These are phyloP conservation scores for Lasioglossum baleicum DNA, from an alignment of 1,140 invertebrate genomes.

Conservation along the genomic window DNA sequence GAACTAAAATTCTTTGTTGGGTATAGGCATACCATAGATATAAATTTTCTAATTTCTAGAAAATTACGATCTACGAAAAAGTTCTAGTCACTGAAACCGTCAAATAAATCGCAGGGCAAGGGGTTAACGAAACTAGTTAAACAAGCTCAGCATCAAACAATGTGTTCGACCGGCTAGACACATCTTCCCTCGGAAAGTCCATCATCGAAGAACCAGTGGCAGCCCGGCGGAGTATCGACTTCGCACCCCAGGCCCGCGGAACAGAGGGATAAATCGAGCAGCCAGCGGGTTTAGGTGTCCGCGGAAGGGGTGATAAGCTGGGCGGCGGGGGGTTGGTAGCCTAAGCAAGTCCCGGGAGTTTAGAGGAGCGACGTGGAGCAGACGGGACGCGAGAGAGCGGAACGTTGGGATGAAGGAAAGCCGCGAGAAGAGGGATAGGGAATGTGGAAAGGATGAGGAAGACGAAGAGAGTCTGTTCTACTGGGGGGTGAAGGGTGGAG, in stretches of 20 bases:
- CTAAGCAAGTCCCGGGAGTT: conserved; percentile 57
- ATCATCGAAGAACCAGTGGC: no score
- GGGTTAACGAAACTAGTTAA: no score
- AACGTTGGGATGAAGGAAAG: conserved; percentile 15
- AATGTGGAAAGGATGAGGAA: not conserved
- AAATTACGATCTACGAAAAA: no score
- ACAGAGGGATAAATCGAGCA: conserved; percentile 38
- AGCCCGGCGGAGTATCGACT: not conserved
- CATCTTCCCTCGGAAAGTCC: no score
- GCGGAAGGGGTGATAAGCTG: conserved; percentile 40
- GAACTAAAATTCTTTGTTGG: no score
- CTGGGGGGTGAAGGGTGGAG: not conserved
- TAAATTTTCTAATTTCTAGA: no score
- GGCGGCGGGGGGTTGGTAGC: conserved; percentile 10
- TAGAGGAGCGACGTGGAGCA: conserved; percentile 45
- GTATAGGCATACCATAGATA: no score
- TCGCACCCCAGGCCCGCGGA: not conserved
- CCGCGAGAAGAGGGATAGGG: conserved; percentile 10
- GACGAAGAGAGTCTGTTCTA: not conserved
- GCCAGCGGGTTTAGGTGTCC: not conserved
- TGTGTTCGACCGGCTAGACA: no score
- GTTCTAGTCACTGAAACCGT: no score
- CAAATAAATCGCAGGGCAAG: no score
- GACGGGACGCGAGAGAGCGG: conserved; percentile 35
- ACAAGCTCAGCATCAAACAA: no score